These are phyloP conservation scores for Onychomys arenicola DNA, from an alignment of 2,797 vertebrate species.

Conservation along the genomic window DNA sequence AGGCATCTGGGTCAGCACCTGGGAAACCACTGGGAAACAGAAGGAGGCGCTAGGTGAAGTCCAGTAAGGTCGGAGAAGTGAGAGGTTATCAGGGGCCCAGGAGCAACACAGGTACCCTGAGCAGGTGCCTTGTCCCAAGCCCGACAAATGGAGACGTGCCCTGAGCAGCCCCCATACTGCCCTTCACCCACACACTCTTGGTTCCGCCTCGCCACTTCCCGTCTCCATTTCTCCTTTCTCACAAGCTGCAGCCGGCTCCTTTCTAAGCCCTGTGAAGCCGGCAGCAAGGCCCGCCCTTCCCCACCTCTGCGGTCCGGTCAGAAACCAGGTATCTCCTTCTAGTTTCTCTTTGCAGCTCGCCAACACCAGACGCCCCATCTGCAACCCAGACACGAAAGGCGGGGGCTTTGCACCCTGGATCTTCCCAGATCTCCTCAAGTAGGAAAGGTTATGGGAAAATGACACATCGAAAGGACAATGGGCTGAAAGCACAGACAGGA, in stretches of 20 bases:
- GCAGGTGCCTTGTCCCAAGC: background rate
- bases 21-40: background rate
- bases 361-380: background rate
- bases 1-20: background rate
- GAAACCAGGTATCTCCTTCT: background rate
- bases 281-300: background rate
- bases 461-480: background rate
- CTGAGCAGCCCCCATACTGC: background rate
- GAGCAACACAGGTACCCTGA: background rate
- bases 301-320: background rate
- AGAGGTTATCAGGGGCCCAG: background rate
- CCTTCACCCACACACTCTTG: background rate
- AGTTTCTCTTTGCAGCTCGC: background rate
- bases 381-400: background rate
- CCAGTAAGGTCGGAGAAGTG: too few species aligned
- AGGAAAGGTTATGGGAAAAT: background rate
- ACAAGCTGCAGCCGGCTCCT: background rate
- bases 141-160: background rate
- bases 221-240: constrained; percentile 43
- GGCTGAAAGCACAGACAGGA: background rate
- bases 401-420: background rate
- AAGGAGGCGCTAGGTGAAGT: background rate
- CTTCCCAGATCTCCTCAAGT: background rate
- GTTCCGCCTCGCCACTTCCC: background rate
- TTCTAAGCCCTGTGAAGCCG: background rate